Evolutionary conservation across 2,113 vertebrate genomes (phyloP), one percentile per base, ranked within the genome.

Genomic region (Gyps fulvus): DNA sequence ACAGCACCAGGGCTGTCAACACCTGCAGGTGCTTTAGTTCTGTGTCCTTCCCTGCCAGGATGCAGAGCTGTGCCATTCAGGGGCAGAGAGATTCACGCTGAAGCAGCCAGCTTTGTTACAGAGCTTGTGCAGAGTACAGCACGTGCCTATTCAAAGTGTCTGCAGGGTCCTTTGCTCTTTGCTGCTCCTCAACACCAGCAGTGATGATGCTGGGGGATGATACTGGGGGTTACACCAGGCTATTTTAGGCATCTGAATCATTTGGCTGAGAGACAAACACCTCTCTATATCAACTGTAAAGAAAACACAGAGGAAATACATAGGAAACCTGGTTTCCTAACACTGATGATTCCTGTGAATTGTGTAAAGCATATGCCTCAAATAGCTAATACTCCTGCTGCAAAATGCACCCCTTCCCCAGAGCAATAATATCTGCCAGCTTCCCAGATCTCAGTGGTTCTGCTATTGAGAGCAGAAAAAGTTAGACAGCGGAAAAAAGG

Each of bases 211-310:
- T 73, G 63, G 15, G 36, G 10, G 17, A 21, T 50, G 26, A 49
- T 23, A 11, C 25, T 50, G 25, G 23, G 22, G 16, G 5, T 76
- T 27, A 65, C 43, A 69, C 23, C 43, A 59, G 57, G n/a, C 7
- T 58, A 18, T 23, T 87, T 78, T 10, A 58, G 32, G 32, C 14
- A 36, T 38, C 27, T 36, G 3, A 15, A 16, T 52, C 5, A 5
- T 49, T 49, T 77, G 40, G 5, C 34, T 43, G 38, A 73, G 38
- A 78, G 18, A 52, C 16, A 73, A 83, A 57, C 23, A 49, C 11
- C 45, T 76, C 40, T 32, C 31, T 45, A 0, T 4, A 69, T 15
- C 0, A 0, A 25, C 36, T 2, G 6, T 40, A 58, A 90, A 40
- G 36, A 85, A 72, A 92, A 59, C 18, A 66, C 8, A 16, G 21